Percentiles rank a stretch among this genome's conserved stretches.
These are phyloP conservation scores for Alfaro cultratus DNA, from an alignment of 2,797 vertebrate genomes.

Conservation along the genomic window DNA sequence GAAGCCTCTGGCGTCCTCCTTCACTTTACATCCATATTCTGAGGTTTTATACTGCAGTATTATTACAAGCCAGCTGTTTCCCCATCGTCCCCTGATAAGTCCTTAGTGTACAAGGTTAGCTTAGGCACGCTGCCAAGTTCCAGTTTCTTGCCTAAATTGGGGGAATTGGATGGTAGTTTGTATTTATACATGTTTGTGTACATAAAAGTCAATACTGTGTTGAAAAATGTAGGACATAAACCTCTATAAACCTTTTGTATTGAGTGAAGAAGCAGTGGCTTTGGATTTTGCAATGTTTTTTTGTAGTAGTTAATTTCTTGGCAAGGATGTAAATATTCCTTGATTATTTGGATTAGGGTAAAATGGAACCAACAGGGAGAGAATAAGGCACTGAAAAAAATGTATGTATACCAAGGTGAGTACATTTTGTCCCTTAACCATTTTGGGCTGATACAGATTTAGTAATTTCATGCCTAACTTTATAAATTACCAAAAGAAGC, in stretches of 20 bases:
- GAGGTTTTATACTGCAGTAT: constrained; percentile 18
- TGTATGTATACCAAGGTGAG: constrained; percentile 21
- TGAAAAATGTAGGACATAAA: constrained; percentile 37
- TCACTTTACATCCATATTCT: constrained; percentile 27
- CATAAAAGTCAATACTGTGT: constrained; percentile 44
- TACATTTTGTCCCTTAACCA: neutral
- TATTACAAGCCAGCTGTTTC: constrained; percentile 43
- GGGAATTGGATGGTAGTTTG: constrained; percentile 20
- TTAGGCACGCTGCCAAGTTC: constrained; percentile 40
- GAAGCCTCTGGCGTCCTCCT: neutral
- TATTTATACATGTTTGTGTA: constrained; percentile 15
- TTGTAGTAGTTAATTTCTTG: neutral
- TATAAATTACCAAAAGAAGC: neutral
- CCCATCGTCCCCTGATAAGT: constrained; percentile 48
- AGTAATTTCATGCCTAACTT: neutral
- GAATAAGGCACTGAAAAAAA: constrained; percentile 4
- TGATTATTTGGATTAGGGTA: constrained; percentile 16
- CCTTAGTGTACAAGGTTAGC: constrained; percentile 36
- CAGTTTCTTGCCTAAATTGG: constrained; percentile 30
- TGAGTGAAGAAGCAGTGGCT: constrained; percentile 16
- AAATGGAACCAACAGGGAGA: constrained; percentile 25
- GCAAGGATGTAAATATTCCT: neutral
- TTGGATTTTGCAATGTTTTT: constrained; percentile 3
- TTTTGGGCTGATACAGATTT: neutral
- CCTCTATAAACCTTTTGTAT: constrained; percentile 29